phyloP scores from a whole-genome alignment of 2,113 vertebrate species.

The Nyctereutes procyonoides region DNA sequence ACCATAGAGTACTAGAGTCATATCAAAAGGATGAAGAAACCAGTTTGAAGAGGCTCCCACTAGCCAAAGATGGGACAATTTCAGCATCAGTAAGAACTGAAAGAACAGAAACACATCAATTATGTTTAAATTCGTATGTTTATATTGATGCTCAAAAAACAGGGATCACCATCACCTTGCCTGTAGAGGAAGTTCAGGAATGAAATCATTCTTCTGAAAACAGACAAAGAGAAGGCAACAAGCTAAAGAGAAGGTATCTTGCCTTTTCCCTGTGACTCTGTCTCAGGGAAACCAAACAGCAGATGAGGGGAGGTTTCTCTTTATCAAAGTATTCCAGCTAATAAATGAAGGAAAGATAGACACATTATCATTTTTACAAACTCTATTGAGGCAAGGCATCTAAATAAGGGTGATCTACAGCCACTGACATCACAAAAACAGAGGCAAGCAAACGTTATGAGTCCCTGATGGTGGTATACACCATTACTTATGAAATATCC shows the following conservation, averaged over 20 bases:
- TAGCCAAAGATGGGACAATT: not conserved
- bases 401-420: not conserved
- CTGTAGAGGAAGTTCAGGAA: not conserved
- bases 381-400: not conserved
- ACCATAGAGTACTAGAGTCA: not conserved
- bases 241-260: not conserved
- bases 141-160: not conserved
- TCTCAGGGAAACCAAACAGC: not conserved
- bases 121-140: not conserved
- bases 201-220: not conserved
- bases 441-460: not conserved
- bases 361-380: not conserved
- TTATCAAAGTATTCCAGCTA: not conserved
- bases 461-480: not conserved
- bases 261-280: not conserved
- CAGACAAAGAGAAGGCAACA: not conserved
- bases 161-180: not conserved
- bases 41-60: not conserved
- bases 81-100: not conserved
- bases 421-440: not conserved
- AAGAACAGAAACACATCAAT: not conserved
- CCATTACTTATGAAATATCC: not conserved
- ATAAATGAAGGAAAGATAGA: not conserved
- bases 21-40: not conserved
- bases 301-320: not conserved